phyloP scores from a whole-genome alignment of 2,113 vertebrate species.

The Planiliza haematocheilus region DNA sequence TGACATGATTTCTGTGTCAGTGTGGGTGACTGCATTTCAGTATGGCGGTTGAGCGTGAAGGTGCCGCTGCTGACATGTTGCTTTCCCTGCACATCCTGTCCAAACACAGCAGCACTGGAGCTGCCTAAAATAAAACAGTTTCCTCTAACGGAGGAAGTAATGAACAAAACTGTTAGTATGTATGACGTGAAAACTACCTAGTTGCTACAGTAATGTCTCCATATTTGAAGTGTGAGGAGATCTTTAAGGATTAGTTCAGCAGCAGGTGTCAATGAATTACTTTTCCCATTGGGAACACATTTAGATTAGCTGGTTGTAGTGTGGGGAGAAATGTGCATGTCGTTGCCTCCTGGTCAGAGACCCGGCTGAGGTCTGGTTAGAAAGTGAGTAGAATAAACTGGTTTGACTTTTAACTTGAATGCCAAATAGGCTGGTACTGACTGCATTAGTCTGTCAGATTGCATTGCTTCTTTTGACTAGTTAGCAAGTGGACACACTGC shows the following conservation, averaged over 20 bases:
- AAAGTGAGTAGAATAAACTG: not conserved
- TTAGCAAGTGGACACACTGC: not conserved
- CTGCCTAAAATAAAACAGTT: not conserved
- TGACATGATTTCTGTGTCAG: not conserved
- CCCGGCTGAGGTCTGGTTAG: not conserved
- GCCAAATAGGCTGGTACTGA: not conserved
- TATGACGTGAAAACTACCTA: too few species aligned
- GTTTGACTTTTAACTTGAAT: not conserved
- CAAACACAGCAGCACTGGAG: not conserved
- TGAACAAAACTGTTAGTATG: too few species aligned
- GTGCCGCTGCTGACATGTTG: conserved; percentile 17
- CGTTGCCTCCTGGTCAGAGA: not conserved
- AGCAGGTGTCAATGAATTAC: not conserved
- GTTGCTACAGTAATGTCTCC: not conserved
- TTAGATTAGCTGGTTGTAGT: not conserved
- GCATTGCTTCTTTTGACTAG: not conserved
- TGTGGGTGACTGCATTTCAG: conserved; percentile 12
- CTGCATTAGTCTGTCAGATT: not conserved
- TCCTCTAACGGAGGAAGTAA: too few species aligned
- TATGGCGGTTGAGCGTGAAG: not conserved
- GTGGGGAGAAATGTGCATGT: not conserved
- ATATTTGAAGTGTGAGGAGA: conserved; percentile 5
- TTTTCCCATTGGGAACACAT: too few species aligned
- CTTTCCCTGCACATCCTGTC: not conserved
- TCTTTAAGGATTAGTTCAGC: conserved; percentile 5